Percentiles rank a stretch among this genome's conserved stretches.
Evolutionary conservation across 2,888 invertebrate genomes (phyloP).

Genomic region (Ectobius pallidus): DNA sequence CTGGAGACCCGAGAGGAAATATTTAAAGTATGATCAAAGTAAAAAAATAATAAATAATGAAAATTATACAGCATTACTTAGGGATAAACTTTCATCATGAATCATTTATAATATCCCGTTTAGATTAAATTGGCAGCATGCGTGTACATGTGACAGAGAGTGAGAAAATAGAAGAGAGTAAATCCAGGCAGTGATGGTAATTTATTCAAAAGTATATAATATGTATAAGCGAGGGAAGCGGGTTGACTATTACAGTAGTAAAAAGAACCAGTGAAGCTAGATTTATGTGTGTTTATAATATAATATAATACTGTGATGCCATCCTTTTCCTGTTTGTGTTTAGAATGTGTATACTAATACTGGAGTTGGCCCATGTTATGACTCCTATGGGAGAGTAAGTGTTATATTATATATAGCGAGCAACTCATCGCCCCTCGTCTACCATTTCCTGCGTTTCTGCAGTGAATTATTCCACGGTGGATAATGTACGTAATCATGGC

Average conservation of each 20-base stretch:
- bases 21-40: no score
- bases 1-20: no score
- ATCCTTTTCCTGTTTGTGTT: background rate
- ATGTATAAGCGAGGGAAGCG: no score
- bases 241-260: background rate
- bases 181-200: no score
- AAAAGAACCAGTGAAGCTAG: background rate
- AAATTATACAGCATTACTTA: no score
- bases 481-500: background rate
- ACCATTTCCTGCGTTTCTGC: background rate
- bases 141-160: no score
- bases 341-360: background rate
- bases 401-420: background rate
- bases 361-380: background rate
- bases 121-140: no score
- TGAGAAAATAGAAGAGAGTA: no score
- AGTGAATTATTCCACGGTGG: background rate
- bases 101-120: no score
- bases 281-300: conserved; percentile 5
- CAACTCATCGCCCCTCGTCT: background rate
- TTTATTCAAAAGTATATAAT: background rate
- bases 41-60: no score
- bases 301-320: background rate
- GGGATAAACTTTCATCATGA: no score
- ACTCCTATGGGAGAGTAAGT: background rate